phyloP scores from a whole-genome alignment of 2,113 vertebrate genomes.

The Gobiocypris rarus region DNA sequence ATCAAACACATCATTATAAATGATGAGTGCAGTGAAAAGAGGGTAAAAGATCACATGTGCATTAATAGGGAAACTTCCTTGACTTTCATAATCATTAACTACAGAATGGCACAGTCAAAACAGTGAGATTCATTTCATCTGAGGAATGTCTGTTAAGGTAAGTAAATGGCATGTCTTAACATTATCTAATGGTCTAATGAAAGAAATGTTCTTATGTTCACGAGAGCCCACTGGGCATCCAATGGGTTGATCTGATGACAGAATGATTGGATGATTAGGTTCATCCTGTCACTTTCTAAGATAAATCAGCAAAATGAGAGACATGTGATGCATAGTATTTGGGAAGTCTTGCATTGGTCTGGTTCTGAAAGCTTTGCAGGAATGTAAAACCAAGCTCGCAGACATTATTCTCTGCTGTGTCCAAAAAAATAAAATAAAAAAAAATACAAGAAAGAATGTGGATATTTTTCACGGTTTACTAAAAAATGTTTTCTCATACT shows the following conservation, averaged over 20 bases:
- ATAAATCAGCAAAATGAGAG: conserved; percentile 21
- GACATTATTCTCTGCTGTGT: neutral
- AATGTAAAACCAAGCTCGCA: neutral
- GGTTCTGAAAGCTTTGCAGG: neutral
- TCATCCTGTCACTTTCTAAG: conserved; percentile 11
- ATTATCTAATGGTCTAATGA: neutral
- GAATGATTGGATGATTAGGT: conserved; percentile 38
- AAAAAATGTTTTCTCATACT: neutral
- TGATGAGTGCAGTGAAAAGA: neutral
- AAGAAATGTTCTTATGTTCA: neutral
- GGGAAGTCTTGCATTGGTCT: neutral
- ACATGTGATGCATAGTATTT: conserved; percentile 31
- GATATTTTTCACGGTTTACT: neutral
- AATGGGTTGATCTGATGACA: neutral
- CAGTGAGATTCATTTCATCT: neutral
- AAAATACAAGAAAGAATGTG: neutral
- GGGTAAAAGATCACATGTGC: neutral
- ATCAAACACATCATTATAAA: neutral
- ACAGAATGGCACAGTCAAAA: neutral
- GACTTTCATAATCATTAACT: conserved; percentile 32
- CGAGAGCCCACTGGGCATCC: neutral
- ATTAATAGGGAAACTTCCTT: too few relatives aligned
- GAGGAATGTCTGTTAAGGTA: conserved; percentile 9
- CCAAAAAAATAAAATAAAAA: too few relatives aligned
- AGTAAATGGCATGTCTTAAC: neutral